Conservation (phyloP, 2,797 vertebrate species). For the Threskiornis aethiopicus region DNA sequence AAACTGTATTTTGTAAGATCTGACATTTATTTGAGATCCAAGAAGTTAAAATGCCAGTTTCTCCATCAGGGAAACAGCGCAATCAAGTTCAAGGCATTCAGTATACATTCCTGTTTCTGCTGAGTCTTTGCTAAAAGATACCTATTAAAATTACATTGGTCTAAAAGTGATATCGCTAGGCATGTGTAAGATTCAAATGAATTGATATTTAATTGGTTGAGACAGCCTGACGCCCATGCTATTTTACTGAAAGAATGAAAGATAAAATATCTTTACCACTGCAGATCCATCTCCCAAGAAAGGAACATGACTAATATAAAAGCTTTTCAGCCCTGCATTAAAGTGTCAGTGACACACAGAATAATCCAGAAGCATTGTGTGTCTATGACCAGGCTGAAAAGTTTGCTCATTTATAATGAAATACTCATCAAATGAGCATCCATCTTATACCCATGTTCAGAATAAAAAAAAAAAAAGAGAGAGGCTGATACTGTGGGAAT, state of each 20-base stretch:
- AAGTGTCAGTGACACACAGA: not conserved
- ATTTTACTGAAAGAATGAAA: conserved; percentile 7
- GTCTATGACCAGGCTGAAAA: not conserved
- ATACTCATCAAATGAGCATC: not conserved
- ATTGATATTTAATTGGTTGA: conserved; percentile 23
- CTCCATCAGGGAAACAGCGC: not conserved
- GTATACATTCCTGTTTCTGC: not conserved
- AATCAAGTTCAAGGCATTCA: not conserved
- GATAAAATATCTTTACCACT: not conserved
- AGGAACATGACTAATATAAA: not conserved
- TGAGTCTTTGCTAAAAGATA: not conserved
- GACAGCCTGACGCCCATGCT: not conserved
- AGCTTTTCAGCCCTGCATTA: not conserved
- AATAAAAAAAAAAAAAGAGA: not conserved
- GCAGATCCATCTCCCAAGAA: not conserved
- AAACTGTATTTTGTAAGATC: not conserved
- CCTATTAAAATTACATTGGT: not conserved
- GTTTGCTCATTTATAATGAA: not conserved
- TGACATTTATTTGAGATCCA: not conserved
- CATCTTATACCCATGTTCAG: not conserved
- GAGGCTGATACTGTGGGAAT: not conserved
- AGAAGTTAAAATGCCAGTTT: not conserved
- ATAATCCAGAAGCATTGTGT: not conserved
- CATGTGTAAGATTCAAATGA: not conserved
- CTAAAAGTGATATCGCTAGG: not conserved